Percentiles rank a stretch among this genome's conserved stretches.
Evolutionary conservation across 2,888 invertebrate genomes (phyloP).

Genomic region (Penaeus monodon): DNA sequence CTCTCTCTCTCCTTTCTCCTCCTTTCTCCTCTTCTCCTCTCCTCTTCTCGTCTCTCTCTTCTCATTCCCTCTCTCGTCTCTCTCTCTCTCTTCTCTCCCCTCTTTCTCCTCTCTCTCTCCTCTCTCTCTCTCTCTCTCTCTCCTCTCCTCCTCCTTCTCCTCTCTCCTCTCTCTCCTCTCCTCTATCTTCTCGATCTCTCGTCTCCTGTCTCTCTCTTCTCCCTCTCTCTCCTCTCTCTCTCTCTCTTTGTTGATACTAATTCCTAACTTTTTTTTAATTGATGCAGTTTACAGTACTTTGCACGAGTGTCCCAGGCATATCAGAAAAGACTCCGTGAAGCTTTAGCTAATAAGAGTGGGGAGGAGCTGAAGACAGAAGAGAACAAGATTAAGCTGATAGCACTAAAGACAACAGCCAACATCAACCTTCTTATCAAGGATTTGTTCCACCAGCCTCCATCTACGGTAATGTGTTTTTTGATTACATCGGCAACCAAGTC

Average conservation of each 20-base stretch:
- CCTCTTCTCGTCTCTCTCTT: too few relatives aligned
- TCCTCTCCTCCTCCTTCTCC: too few relatives aligned
- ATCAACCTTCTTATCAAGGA: conserved; percentile 93
- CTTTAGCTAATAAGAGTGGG: conserved; percentile 76
- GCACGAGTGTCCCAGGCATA: conserved; percentile 92
- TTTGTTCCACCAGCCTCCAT: conserved; percentile 92
- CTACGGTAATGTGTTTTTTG: conserved; percentile 75
- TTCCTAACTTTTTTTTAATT: neutral
- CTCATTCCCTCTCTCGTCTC: fast-evolving
- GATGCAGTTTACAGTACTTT: conserved; percentile 85
- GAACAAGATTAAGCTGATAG: conserved; percentile 76
- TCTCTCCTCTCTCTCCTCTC: too few relatives aligned
- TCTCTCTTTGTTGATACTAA: neutral
- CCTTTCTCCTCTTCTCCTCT: too few relatives aligned
- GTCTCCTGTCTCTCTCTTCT: neutral
- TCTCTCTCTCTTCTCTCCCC: too few relatives aligned
- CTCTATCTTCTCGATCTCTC: too few relatives aligned
- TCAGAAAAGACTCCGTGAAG: conserved; percentile 80
- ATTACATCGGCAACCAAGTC: too few relatives aligned
- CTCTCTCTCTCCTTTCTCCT: too few relatives aligned
- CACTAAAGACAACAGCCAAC: conserved; percentile 90
- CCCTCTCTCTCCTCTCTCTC: neutral
- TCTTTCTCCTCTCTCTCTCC: too few relatives aligned
- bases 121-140: too few relatives aligned
- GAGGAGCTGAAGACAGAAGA: conserved; percentile 83